Conservation (phyloP, 64 coral and sea anemone species). For the Platygyra sinensis region DNA sequence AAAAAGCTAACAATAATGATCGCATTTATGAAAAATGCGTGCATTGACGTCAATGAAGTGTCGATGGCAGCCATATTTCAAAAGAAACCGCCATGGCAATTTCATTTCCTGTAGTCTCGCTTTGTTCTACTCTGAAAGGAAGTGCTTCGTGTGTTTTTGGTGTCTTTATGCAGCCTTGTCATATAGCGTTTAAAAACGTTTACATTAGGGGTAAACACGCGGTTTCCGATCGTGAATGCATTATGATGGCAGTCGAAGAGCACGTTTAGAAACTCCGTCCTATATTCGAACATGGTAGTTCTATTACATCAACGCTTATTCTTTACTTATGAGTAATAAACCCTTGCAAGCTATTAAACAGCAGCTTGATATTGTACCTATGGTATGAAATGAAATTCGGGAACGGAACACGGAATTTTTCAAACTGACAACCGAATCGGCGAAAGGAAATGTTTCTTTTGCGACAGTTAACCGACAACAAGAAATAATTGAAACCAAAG, state of each 20-base stretch:
- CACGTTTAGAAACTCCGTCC: not conserved
- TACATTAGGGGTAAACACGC: constrained; percentile 6
- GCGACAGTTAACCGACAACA: too few relatives aligned
- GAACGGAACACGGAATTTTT: too few relatives aligned
- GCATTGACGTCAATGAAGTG: constrained; percentile 4
- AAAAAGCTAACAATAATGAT: not conserved
- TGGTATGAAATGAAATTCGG: too few relatives aligned
- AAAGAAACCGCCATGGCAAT: not conserved
- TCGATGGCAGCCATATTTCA: not conserved
- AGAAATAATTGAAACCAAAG: too few relatives aligned
- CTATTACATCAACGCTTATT: too few relatives aligned
- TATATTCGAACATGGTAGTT: too few relatives aligned
- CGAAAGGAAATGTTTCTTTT: too few relatives aligned
- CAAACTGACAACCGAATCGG: too few relatives aligned
- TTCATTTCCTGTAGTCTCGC: constrained; percentile 35
- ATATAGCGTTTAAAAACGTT: not conserved
- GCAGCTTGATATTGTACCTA: too few relatives aligned
- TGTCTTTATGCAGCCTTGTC: not conserved
- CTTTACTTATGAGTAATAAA: too few relatives aligned
- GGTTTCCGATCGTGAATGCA: not conserved
- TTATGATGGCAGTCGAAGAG: not conserved
- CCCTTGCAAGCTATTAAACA: too few relatives aligned
- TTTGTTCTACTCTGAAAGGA: constrained; percentile 9
- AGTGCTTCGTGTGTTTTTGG: not conserved
- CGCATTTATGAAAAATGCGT: not conserved